phyloP scores from a whole-genome alignment of 2,888 invertebrate genomes.

The Hanleya hanleyi region DNA sequence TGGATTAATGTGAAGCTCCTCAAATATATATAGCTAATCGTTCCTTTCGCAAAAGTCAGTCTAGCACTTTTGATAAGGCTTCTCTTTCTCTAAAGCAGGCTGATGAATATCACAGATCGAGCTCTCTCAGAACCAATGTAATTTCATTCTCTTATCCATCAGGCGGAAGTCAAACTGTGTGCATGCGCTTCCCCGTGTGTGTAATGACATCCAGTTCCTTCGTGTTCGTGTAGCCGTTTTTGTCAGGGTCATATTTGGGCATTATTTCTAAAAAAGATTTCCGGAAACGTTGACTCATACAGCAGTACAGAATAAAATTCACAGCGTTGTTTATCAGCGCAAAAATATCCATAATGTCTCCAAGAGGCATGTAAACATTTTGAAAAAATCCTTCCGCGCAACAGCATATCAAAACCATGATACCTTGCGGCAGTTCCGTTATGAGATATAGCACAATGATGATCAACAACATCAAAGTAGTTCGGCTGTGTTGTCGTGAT shows the following conservation, averaged over 20 bases:
- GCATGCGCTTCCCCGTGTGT: neutral
- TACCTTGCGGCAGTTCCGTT: conserved; percentile 88
- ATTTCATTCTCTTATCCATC: too few relatives aligned
- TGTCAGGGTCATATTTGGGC: neutral
- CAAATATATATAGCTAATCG: too few relatives aligned
- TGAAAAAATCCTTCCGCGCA: conserved; percentile 80
- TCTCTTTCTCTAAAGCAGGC: too few relatives aligned
- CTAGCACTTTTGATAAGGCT: too few relatives aligned
- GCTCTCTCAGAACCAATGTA: too few relatives aligned
- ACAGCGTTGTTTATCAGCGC: conserved; percentile 93
- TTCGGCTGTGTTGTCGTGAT: conserved; percentile 65
- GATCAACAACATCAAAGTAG: conserved; percentile 89
- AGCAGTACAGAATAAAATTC: conserved; percentile 93
- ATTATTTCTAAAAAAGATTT: conserved; percentile 78
- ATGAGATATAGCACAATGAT: conserved; percentile 87
- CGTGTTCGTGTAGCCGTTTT: neutral
- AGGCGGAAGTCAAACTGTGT: too few relatives aligned
- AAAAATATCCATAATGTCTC: conserved; percentile 90
- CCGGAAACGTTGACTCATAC: conserved; percentile 95
- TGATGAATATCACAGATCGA: too few relatives aligned
- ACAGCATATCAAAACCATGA: conserved; percentile 80
- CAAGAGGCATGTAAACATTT: conserved; percentile 77
- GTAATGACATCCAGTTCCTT: neutral
- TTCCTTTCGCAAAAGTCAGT: too few relatives aligned
- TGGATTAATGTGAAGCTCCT: too few relatives aligned